Evolutionary conservation across 2,113 vertebrate species (phyloP), one percentile per base, ranked within the genome.

Genomic region (Tetrax tetrax): DNA sequence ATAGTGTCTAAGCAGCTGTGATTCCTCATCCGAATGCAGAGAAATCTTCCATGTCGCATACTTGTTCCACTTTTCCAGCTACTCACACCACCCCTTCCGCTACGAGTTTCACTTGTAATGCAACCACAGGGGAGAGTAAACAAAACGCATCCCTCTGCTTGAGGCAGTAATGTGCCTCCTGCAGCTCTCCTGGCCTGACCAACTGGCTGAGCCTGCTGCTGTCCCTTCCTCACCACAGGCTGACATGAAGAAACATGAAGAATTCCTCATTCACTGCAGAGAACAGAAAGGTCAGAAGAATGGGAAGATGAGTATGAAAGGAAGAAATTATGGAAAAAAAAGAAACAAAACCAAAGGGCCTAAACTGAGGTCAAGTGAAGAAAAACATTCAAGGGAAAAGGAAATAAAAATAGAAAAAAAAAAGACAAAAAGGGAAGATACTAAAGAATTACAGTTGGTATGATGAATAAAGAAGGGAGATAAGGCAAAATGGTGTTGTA

Each of bases 211-310:
- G 90, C 85, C 60, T 89, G 77, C 76, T 94, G 41, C 72, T 82
- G 20, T 64, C 76, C 45, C 41, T 59, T 84, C 57, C 54, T 65
- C 63, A 87, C 61, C 1, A 2, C 53, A 38, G 70, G 29, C 69
- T 69, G 45, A 83, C 53, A 93, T 66, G 87, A 43, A 84, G 37
- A 65, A 95, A 92, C 89, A 92, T 51, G 94, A 95, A 83, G 70
- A 80, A 78, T 60, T 7, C 83, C 72, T 63, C 48, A 59, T 51
- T 68, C 0, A 0, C 35, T 48, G 65, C 25, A 60, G 31, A 77
- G 64, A 33, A 63, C 16, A 75, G 81, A 79, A 94, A 78, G 17
- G 24, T 93, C 48, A 82, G 51, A 78, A 50, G 70, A 68, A 82
- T 1, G 4, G 7, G 12, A 76, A 65, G 47, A 7, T 27, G 31